phyloP scores from a whole-genome alignment of 2,888 invertebrate genomes.

The Elgonia sp. region DNA sequence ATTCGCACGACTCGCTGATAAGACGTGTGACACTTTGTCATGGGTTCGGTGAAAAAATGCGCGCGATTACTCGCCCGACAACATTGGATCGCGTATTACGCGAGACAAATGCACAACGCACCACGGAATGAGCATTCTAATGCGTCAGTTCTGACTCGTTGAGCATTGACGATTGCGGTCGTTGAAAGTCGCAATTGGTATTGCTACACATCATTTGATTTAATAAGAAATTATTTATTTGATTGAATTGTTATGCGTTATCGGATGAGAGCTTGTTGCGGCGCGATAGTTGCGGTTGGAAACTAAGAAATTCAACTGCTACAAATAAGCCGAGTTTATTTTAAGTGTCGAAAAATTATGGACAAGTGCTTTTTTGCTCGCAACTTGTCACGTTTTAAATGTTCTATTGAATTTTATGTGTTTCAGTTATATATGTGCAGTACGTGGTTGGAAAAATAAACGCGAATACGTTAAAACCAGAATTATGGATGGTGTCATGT shows the following conservation, averaged over 20 bases:
- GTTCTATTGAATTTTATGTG: constrained; percentile 61
- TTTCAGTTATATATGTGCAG: constrained; percentile 43
- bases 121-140: constrained; percentile 45
- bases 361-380: not conserved
- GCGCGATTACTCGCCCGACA: constrained; percentile 49
- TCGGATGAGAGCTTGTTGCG: not conserved
- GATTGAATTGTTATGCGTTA: constrained; percentile 21
- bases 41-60: constrained; percentile 58
- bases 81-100: constrained; percentile 45
- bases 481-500: constrained; percentile 43
- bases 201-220: constrained; percentile 56
- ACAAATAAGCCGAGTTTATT: constrained; percentile 33
- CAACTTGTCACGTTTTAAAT: constrained; percentile 59
- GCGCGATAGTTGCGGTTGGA: constrained; percentile 11
- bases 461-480: constrained; percentile 41
- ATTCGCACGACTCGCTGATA: constrained; percentile 54
- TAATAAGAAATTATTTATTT: constrained; percentile 53
- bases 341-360: constrained; percentile 29
- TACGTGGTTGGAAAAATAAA: constrained; percentile 60
- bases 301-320: not conserved
- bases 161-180: constrained; percentile 55
- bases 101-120: constrained; percentile 40
- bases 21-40: constrained; percentile 67
- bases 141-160: constrained; percentile 58
- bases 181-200: constrained; percentile 33